Evolutionary conservation across 2,113 vertebrate species (phyloP), one percentile per base, ranked within the genome.

Genomic region (Murina feae): DNA sequence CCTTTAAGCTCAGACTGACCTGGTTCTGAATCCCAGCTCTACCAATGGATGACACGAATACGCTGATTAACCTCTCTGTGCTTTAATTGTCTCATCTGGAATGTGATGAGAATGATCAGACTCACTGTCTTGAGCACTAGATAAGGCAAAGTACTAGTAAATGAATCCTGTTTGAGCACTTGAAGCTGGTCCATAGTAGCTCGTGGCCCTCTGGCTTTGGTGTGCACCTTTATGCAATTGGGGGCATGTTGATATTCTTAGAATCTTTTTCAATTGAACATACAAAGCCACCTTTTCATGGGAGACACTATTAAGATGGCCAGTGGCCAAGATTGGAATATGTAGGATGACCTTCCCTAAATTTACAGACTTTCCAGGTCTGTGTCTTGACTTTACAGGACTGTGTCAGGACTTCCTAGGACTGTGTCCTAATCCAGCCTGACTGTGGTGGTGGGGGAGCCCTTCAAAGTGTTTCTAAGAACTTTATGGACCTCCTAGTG

Each of bases 141-240:
- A 51, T 58, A 75, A 66, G 13, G 12, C 6, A 44, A 51, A 6
- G 10, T 58, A 11, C 55, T 58, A 25, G 9, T 39, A 72, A 83
- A 49, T 11, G 68, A 47, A 4, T 12, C 14, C 32, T 25, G 18
- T 35, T 28, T 82, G 58, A 65, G 39, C 8, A 18, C 18, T 21
- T 37, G 51, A 76, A 76, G 25, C 6, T 65, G 44, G 28, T 28
- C 6, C 14, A 10, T 1, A 12, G 8, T 3, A 35, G 13, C 18
- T 17, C 23, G 4, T 25, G 51, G 16, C 20, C 63, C 49, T 76
- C 35, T 53, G n/a, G 14, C 44, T 85, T 28, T 69, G 12, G 4
- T 0, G 0, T 13, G 12, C 7, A 4, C 37, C 30, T 92, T 58
- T 17, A 8, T 16, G 11, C 53, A 53, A 66, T 12, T 51, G 13